Conservation (phyloP, 2,888 invertebrate species). For the Orchestes rusci region DNA sequence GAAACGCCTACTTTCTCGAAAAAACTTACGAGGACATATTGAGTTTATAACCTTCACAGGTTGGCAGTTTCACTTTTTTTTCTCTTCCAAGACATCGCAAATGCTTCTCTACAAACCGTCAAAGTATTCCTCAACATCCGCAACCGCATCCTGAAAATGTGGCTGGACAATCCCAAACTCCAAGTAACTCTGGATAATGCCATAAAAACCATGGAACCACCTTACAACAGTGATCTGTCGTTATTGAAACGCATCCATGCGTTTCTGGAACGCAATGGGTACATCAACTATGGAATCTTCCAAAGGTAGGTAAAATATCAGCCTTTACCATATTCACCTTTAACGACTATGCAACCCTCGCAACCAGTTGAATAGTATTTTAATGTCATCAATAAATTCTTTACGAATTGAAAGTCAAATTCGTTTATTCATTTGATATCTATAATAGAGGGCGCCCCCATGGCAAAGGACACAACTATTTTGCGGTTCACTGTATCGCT, state of each 20-base stretch:
- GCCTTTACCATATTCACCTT: too few relatives aligned
- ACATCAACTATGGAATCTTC: constrained; percentile 96
- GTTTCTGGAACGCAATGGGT: constrained; percentile 91
- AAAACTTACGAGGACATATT: too few relatives aligned
- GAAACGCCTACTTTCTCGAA: too few relatives aligned
- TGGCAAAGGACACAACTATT: background rate
- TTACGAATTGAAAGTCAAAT: too few relatives aligned
- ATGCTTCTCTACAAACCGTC: constrained; percentile 71
- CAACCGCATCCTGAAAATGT: constrained; percentile 78
- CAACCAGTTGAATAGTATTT: background rate
- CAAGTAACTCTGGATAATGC: constrained; percentile 80
- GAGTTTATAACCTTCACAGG: too few relatives aligned
- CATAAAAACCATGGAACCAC: constrained; percentile 76
- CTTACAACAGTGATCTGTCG: constrained; percentile 87
- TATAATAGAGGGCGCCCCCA: background rate
- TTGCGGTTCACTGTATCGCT: too few relatives aligned
- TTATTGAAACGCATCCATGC: constrained; percentile 80
- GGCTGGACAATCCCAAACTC: constrained; percentile 92
- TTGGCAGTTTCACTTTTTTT: too few relatives aligned
- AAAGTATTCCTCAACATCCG: constrained; percentile 88
- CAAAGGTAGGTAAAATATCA: constrained; percentile 51
- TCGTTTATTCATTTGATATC: constrained; percentile 1
- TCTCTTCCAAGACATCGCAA: constrained; percentile 63
- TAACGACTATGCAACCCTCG: too few relatives aligned
- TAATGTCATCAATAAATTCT: background rate